Base-by-base conservation (phyloP, 2,888 invertebrate species). In the Amphipoea oculea region DNA sequence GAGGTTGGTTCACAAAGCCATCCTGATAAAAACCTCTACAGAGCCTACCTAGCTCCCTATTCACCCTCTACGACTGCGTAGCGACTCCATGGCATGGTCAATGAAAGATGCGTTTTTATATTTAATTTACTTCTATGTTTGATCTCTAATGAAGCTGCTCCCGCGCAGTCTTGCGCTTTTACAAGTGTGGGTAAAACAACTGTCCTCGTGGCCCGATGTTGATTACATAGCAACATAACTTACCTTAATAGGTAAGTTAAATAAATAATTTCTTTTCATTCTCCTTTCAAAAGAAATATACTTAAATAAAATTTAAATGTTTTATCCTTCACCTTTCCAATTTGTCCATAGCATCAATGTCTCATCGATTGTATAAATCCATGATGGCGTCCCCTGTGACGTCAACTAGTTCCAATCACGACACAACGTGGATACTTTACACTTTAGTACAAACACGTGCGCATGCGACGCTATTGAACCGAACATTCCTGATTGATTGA, bases 401-500 rank as follows among this genome's bases (percentile, higher is more conserved):
- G 73, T 71, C 62, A 83, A 40, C 54, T 20, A 57, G 20, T 4
- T 62, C 20, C 65, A 66, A 84, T 79, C 29, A 57, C 20, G 17
- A 17, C 20, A 51, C 65, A 78, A 62, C 69, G 65, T 70, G 73
- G 48, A 29, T 29, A 78, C 36, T 73, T 51, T 29, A 42, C 36
- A 23, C 14, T 73, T 51, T 66, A 54, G 54, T 48, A 40, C n/a
- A 0, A 9, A 78, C 72, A 65, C 54, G 60, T 82, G 79, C 68
- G 29, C 36, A 51, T 5, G 45, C 76, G 54, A 36, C 69, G 9
- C 5, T 42, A 71, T 65, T 79, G 62, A 62, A 48, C 40, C 60
- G 60, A 45, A 62, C 82, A 81, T 85, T 85, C 81, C 65, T 67
- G 62, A 85, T 73, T 85, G 85, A 83, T 69, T 85, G 76, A 83